Percentiles rank a stretch among this genome's conserved stretches.
These are phyloP conservation scores for Brienomyrus brachyistius DNA, from an alignment of 2,113 vertebrate genomes.

Conservation along the genomic window DNA sequence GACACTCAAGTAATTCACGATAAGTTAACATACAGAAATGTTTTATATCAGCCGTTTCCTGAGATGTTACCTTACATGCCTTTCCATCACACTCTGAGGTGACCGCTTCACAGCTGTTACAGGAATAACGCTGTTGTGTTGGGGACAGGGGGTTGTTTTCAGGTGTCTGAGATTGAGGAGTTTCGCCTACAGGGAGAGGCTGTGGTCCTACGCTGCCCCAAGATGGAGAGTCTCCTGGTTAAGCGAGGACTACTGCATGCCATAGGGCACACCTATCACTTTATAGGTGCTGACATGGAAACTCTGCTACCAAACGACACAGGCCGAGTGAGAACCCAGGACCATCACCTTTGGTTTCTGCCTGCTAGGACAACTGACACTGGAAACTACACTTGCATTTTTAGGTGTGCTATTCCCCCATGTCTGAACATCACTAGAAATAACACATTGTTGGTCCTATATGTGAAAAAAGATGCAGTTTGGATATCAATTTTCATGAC, in stretches of 20 bases:
- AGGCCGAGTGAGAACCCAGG: constrained; percentile 49
- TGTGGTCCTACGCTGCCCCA: constrained; percentile 66
- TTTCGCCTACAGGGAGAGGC: constrained; percentile 65
- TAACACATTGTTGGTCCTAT: neutral
- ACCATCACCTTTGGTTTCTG: constrained; percentile 68
- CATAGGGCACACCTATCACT: constrained; percentile 20
- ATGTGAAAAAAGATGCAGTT: neutral
- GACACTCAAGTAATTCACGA: neutral
- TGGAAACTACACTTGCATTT: constrained; percentile 69
- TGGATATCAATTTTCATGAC: neutral
- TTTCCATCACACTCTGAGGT: neutral
- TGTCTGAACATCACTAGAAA: neutral
- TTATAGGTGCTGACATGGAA: constrained; percentile 33
- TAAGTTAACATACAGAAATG: neutral
- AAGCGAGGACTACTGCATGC: constrained; percentile 26
- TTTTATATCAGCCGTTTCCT: neutral
- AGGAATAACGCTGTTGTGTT: neutral
- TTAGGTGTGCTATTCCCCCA: constrained; percentile 49
- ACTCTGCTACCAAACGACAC: neutral
- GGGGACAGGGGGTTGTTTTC: constrained; percentile 45
- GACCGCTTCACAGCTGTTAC: neutral
- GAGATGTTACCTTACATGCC: neutral
- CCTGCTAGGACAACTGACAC: constrained; percentile 67
- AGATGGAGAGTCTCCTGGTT: constrained; percentile 31
- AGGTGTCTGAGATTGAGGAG: constrained; percentile 39